phyloP scores from a whole-genome alignment of 2,888 invertebrate species.

The Maniola hyperantus region DNA sequence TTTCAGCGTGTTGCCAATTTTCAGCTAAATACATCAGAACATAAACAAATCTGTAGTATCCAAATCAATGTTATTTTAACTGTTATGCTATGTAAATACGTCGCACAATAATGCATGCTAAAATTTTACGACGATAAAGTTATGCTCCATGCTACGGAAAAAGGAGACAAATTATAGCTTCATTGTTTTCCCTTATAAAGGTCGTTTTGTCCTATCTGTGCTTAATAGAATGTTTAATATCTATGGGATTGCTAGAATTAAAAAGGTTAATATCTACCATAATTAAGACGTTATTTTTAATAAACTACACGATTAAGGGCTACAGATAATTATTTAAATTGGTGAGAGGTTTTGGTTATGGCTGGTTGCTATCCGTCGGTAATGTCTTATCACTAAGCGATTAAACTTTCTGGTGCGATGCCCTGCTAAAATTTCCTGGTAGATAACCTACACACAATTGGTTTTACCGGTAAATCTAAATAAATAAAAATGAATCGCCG shows the following conservation, averaged over 20 bases:
- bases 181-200: too few species aligned
- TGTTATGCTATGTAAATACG: too few species aligned
- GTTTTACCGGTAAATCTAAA: too few species aligned
- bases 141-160: too few species aligned
- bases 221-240: not conserved
- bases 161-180: too few species aligned
- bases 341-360: not conserved
- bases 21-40: too few species aligned
- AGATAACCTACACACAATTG: not conserved
- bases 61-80: too few species aligned
- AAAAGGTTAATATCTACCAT: not conserved
- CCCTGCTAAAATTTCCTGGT: not conserved
- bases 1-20: too few species aligned
- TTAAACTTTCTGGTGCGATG: constrained; percentile 9
- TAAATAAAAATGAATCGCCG: too few species aligned
- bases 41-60: too few species aligned
- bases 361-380: constrained; percentile 2
- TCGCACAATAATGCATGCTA: too few species aligned
- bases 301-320: constrained; percentile 1
- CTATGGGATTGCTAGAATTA: not conserved
- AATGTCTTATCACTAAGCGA: constrained; percentile 1
- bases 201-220: not conserved
- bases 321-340: constrained; percentile 13
- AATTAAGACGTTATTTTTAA: constrained; percentile 14
- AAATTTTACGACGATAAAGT: too few species aligned